Conservation (phyloP, 2,797 vertebrate species). For the Octomys mimax region DNA sequence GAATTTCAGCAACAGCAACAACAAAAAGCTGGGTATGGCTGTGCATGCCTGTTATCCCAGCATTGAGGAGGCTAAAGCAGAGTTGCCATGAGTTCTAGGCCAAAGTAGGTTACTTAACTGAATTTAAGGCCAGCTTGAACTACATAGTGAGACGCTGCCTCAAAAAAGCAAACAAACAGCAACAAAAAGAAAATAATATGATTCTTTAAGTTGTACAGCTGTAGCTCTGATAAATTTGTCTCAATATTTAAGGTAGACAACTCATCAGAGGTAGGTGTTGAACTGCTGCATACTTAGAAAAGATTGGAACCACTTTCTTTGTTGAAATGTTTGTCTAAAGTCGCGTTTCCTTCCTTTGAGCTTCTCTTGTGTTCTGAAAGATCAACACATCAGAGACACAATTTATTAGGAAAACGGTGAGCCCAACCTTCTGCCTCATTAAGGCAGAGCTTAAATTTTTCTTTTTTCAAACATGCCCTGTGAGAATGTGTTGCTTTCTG, state of each 20-base stretch:
- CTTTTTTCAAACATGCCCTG: constrained; percentile 65
- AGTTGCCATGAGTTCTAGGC: neutral
- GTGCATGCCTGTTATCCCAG: neutral
- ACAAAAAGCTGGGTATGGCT: neutral
- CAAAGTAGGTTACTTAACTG: neutral
- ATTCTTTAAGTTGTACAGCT: neutral
- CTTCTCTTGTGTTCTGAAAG: constrained; percentile 72
- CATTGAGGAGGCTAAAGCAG: neutral
- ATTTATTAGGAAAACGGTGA: constrained; percentile 63
- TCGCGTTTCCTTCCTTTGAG: neutral
- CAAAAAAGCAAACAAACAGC: neutral
- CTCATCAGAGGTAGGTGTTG: neutral
- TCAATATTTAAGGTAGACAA: neutral
- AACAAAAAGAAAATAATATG: neutral
- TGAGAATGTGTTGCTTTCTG: constrained; percentile 50
- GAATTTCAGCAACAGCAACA: constrained; percentile 15
- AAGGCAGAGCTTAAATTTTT: constrained; percentile 66
- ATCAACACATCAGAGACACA: neutral
- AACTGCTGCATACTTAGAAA: neutral
- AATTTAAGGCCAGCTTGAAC: neutral
- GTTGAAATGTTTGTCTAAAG: neutral
- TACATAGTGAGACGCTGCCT: neutral
- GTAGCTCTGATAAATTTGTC: neutral
- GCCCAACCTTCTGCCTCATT: constrained; percentile 16
- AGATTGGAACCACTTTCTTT: neutral